Evolutionary conservation across 2,797 vertebrate genomes (phyloP).

Genomic region (Eidolon dupreanum): DNA sequence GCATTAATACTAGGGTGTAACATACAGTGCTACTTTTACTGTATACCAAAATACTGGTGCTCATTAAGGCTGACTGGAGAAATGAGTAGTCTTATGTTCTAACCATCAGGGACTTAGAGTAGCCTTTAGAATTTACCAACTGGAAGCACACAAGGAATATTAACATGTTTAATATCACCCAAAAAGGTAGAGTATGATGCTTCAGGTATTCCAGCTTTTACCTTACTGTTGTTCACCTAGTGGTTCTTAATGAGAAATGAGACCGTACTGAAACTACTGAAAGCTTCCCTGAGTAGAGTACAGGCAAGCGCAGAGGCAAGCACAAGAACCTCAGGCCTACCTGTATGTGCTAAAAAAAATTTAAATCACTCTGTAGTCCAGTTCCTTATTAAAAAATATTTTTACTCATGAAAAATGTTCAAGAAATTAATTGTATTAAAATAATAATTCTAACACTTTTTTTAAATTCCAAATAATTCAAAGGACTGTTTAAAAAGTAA

Average conservation of each 20-base stretch:
- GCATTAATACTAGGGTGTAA: neutral
- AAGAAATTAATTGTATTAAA: neutral
- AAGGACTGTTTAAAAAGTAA: neutral
- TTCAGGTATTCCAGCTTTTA: neutral
- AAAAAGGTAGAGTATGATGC: neutral
- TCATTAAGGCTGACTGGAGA: neutral
- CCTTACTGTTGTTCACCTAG: neutral
- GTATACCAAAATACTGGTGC: neutral
- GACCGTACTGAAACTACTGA: too few species aligned
- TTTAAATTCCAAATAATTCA: neutral
- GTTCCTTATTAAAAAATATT: neutral
- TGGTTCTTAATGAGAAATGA: neutral
- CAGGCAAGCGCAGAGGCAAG: neutral
- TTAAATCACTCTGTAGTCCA: neutral
- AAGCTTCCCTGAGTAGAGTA: neutral
- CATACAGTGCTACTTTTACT: neutral
- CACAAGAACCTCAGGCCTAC: neutral
- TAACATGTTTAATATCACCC: neutral
- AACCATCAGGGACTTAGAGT: neutral
- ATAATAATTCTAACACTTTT: neutral
- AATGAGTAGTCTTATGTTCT: neutral
- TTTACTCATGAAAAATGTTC: neutral
- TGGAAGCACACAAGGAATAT: neutral
- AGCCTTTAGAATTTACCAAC: neutral
- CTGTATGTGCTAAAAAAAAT: neutral